Evolutionary conservation across 2,888 invertebrate genomes (phyloP).

Genomic region (Baccha elongata): DNA sequence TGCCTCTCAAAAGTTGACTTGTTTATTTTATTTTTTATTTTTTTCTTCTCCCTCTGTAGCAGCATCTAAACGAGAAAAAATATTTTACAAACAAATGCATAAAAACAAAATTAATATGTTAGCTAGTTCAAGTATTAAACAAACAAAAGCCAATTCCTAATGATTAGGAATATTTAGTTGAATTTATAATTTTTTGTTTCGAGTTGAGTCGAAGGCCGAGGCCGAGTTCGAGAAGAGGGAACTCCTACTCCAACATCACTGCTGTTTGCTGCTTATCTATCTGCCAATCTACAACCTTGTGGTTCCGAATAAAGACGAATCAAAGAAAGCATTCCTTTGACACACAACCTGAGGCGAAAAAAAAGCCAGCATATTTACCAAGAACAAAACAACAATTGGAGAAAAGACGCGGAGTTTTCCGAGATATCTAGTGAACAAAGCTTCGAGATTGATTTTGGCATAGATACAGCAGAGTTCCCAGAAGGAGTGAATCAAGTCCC

Average conservation of each 20-base stretch:
- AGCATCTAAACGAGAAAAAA: slow-evolving; percentile 41
- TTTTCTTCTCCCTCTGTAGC: slow-evolving; percentile 33
- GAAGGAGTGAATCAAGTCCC: neutral
- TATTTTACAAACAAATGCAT: slow-evolving; percentile 59
- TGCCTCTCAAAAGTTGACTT: slow-evolving; percentile 34
- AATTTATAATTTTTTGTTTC: slow-evolving; percentile 69
- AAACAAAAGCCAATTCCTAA: slow-evolving; percentile 70
- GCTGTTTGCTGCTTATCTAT: slow-evolving; percentile 44
- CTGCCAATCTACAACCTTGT: slow-evolving; percentile 50
- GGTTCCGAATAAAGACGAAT: slow-evolving; percentile 41
- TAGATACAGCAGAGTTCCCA: neutral
- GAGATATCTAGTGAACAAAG: neutral
- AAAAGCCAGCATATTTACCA: neutral
- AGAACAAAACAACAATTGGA: neutral
- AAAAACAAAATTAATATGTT: slow-evolving; percentile 64
- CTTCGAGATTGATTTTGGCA: neutral
- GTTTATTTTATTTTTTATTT: slow-evolving; percentile 46
- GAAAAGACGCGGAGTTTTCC: neutral
- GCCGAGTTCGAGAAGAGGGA: slow-evolving; percentile 21
- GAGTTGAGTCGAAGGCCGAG: slow-evolving; percentile 54
- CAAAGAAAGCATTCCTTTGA: slow-evolving; percentile 6
- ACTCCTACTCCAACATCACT: neutral
- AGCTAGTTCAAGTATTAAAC: slow-evolving; percentile 70
- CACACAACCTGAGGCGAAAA: neutral
- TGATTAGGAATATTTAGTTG: slow-evolving; percentile 72